Base-by-base conservation (phyloP, 2,888 invertebrate species). In the Agrenia bidenticulata region DNA sequence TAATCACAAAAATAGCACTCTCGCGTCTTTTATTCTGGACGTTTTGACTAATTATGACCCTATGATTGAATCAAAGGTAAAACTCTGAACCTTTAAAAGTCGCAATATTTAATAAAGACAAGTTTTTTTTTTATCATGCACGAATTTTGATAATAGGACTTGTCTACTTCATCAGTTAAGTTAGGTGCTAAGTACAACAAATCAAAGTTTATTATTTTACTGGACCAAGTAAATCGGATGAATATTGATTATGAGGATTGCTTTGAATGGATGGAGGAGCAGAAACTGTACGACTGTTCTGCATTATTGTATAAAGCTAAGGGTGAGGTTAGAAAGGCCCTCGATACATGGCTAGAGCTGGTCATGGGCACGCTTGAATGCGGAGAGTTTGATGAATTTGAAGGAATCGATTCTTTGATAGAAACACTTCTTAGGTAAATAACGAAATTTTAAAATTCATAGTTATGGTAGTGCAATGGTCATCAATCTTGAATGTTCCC, bases 331-430 rank as follows among this genome's bases (percentile, higher is more conserved):
- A 81, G 80, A 53, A 79, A 78, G 64, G 81, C 82, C n/a, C 73
- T 83, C 2, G 74, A 77, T 53, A 73, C 81, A 1, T 83, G 83
- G 83, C 77, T 78, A 26, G 79, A 79, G 69, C 76, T 82, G 17
- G 77, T 80, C 2, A 77, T 78, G 69, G 80, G 78, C 49, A 79
- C 80, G 63, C 76, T 80, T 49, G 53, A 76, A 26, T 69, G 69
- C 17, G 67, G 58, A 13, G 66, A 69, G 32, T 81, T 81, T 71
- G 78, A 79, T 41, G 72, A 73, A 51, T 82, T 82, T 74, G 80
- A 79, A 66, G 82, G 82, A 21, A 67, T 82, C 23, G 73, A 77
- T 26, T 79, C 80, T 75, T 77, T 82, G 23, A 78, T 81, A 24
- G 79, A 81, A 61, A 79, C 80, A 75, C 75, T 82, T 59, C 73